A percentile compares a stretch with the other conserved stretches of the same genome.
These are phyloP conservation scores for Darwinula stevensoni DNA, from an alignment of 2,888 invertebrate genomes.

Conservation along the genomic window DNA sequence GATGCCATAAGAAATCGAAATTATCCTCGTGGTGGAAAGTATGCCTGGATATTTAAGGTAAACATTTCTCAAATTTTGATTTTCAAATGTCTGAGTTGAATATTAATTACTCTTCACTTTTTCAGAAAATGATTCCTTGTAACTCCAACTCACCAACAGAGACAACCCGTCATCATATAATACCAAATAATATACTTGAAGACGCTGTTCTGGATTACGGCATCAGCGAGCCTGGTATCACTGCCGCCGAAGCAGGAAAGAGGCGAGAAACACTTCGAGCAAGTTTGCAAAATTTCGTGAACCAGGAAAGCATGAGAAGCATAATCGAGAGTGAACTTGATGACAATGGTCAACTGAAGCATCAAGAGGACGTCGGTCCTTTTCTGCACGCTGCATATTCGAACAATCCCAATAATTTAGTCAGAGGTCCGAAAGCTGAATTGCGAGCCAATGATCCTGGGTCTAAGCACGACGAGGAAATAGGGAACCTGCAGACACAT, in stretches of 20 bases:
- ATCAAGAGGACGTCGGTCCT: neutral
- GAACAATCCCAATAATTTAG: conserved; percentile 1
- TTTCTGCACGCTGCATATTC: conserved; percentile 1
- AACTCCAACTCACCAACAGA: neutral
- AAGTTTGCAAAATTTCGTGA: neutral
- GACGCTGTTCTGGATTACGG: neutral
- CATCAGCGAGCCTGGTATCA: neutral
- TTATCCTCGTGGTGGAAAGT: neutral
- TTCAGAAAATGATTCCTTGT: too few relatives aligned
- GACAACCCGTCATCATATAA: conserved; percentile 1
- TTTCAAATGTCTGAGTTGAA: too few relatives aligned
- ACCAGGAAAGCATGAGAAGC: neutral
- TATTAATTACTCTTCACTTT: too few relatives aligned
- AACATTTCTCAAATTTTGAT: too few relatives aligned
- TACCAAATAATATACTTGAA: neutral
- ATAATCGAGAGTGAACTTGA: neutral
- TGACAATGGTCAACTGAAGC: neutral
- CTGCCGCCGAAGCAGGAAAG: neutral
- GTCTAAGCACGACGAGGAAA: neutral
- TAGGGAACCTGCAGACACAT: conserved; percentile 1
- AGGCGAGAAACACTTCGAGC: neutral
- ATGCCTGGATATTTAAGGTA: neutral
- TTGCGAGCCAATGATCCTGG: conserved; percentile 1
- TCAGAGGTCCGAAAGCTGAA: neutral
- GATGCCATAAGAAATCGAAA: neutral